Evolutionary conservation across 2,113 vertebrate species (phyloP).

Genomic region (Periophthalmus modestus): DNA sequence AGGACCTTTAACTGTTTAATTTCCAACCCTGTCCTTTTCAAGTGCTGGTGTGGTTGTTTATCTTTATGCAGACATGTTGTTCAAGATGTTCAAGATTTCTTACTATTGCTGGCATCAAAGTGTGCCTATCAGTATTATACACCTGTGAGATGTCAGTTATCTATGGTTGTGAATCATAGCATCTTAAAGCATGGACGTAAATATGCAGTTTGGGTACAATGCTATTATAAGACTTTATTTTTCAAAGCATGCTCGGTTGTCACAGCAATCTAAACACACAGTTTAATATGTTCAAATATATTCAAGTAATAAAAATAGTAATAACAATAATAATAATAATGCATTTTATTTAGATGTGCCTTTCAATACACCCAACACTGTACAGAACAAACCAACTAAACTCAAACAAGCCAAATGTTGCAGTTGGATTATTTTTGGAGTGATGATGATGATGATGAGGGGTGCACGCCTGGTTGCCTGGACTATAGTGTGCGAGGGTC

Average conservation of each 20-base stretch:
- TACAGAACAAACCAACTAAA: neutral
- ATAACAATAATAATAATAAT: too few relatives aligned
- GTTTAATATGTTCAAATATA: constrained; percentile 20
- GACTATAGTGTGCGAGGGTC: constrained; percentile 26
- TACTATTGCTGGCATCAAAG: neutral
- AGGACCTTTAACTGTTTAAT: too few relatives aligned
- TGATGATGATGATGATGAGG: constrained; percentile 16
- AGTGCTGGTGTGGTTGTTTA: neutral
- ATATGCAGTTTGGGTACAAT: neutral
- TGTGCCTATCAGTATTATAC: neutral
- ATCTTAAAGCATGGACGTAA: too few relatives aligned
- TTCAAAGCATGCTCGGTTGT: constrained; percentile 51
- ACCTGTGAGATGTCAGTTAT: neutral
- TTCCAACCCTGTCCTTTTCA: neutral
- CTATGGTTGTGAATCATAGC: neutral
- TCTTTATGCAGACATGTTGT: neutral
- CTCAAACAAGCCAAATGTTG: neutral
- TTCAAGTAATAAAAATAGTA: too few relatives aligned
- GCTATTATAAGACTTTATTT: neutral
- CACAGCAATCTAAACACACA: constrained; percentile 59
- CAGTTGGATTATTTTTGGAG: neutral
- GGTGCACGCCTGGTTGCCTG: constrained; percentile 11
- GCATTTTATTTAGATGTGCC: too few relatives aligned
- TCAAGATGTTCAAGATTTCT: neutral
- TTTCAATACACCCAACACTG: too few relatives aligned